phyloP scores from a whole-genome alignment of 2,113 vertebrate species.

The Vulpes ferrilata region DNA sequence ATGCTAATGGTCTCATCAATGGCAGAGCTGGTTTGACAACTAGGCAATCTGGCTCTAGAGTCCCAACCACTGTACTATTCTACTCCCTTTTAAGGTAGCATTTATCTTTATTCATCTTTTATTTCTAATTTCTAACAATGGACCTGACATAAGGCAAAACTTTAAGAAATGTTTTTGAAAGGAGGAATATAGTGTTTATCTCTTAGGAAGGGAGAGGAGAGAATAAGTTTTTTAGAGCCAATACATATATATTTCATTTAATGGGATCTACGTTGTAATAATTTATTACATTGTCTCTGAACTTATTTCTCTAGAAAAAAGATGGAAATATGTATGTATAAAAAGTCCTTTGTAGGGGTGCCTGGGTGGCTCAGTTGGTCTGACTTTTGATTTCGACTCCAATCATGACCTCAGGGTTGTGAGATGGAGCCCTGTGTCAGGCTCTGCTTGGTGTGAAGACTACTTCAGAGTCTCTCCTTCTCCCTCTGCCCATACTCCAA shows the following conservation, averaged over 20 bases:
- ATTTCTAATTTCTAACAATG: background rate
- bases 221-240: background rate
- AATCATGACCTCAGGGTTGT: background rate
- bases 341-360: background rate
- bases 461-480: background rate
- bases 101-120: background rate
- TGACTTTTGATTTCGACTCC: background rate
- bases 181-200: background rate
- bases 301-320: constrained; percentile 43
- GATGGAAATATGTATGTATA: background rate
- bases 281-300: constrained; percentile 36
- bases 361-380: background rate
- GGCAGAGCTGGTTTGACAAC: background rate
- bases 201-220: constrained; percentile 10
- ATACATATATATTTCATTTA: constrained; percentile 5
- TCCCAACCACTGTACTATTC: background rate
- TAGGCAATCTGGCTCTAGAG: background rate
- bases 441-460: background rate
- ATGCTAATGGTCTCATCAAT: background rate
- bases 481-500: background rate
- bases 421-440: background rate
- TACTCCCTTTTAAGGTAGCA: background rate
- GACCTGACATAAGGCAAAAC: background rate
- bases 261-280: background rate
- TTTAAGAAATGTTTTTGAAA: constrained; percentile 16